Base-by-base conservation (phyloP, 1,140 invertebrate species). In the Aphis gossypii region DNA sequence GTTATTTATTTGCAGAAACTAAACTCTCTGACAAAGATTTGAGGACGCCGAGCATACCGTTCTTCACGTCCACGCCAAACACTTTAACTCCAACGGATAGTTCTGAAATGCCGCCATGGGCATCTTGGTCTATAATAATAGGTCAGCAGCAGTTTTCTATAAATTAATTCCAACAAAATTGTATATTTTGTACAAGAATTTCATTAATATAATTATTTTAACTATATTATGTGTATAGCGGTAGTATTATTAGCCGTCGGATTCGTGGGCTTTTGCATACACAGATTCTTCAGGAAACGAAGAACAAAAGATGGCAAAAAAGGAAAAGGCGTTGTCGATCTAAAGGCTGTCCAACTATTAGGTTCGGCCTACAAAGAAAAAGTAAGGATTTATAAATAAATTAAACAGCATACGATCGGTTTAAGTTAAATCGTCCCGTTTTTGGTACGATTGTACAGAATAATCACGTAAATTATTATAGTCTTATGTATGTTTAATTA, bases 341-440 rank as follows among this genome's bases (percentile, higher is more conserved):
- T 99, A 94, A 99, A 99, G 96, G 98, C 98, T 95, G 98, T 99
- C 94, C 98, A 99, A 95, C 96, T 99, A 60, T 96, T 99, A 92
- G 98, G 99, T 95, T 98, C 98, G 95, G 98, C 98, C 83, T 99
- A 98, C 96, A 99, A 99, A 96, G 99, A 99, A 96, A 99, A 99
- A 97, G 99, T 99, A 97, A 95, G 30, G 23, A 93, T 60, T 44
- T 46, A 0, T n/a, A n/a, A n/a, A n/a, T 3, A 76, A 76, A 76
- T 18, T 76, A 76, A 2, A 83, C 76, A 83, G 20, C 76, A 9
- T 38, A 38, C 38, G 20, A 83, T 83, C 35, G 35, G 2, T 38
- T 83, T n/a, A 18, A 7, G 14, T 76, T 76, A 18, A 76, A 76
- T 76, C 30, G 30, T 4, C 56, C 56, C 8, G 8, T 30, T 68